These are phyloP conservation scores for Drosophila pseudotakahashii DNA, from an alignment of 2,888 invertebrate genomes.

Conservation along the genomic window DNA sequence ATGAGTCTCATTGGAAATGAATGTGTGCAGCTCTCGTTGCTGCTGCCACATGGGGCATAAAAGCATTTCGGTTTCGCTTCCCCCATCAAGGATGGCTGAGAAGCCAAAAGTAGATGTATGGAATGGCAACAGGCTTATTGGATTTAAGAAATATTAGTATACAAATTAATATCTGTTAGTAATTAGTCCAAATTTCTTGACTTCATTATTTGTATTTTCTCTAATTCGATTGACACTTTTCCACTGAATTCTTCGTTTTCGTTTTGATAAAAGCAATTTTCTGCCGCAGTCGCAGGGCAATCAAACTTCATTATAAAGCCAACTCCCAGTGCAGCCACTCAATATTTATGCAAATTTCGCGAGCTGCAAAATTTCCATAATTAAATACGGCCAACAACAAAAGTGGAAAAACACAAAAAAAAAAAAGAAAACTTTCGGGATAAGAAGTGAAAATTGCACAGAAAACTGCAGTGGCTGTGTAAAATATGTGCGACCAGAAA, in stretches of 20 bases:
- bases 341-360: constrained; percentile 72
- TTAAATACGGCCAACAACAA: constrained; percentile 56
- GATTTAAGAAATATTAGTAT: constrained; percentile 38
- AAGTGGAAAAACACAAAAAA: constrained; percentile 26
- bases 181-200: no score
- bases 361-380: constrained; percentile 69
- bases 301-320: constrained; percentile 36
- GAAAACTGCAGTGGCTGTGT: constrained; percentile 42
- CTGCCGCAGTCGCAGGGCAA: constrained; percentile 28
- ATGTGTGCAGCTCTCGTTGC: constrained; percentile 48
- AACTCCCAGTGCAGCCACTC: constrained; percentile 47
- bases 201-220: neutral
- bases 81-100: constrained; percentile 32
- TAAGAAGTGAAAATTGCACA: constrained; percentile 32
- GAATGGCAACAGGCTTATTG: constrained; percentile 11
- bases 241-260: neutral
- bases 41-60: constrained; percentile 57
- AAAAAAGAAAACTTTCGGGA: constrained; percentile 25
- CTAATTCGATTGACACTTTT: constrained; percentile 17
- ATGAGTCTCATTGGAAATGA: constrained; percentile 78
- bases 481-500: constrained; percentile 59
- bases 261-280: constrained; percentile 19
- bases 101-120: constrained; percentile 3
- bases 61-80: constrained; percentile 72
- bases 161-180: neutral